phyloP scores from a whole-genome alignment of 2,113 vertebrate genomes.

The Arizona elegans region DNA sequence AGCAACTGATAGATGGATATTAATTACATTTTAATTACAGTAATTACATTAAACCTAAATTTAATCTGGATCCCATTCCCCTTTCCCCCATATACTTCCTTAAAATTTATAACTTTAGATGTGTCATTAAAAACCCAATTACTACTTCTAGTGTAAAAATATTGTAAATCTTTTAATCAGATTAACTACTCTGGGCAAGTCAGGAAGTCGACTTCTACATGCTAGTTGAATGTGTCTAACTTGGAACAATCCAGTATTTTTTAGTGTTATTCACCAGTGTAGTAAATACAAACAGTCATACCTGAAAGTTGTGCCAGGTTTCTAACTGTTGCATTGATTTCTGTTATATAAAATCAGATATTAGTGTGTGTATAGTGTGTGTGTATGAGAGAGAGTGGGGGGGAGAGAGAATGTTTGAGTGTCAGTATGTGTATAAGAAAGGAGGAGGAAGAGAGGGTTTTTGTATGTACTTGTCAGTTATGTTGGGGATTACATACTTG shows the following conservation, averaged over 20 bases:
- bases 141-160: not conserved
- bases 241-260: not conserved
- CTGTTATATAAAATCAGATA: slow-evolving; percentile 33
- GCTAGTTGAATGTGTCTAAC: not conserved
- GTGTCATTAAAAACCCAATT: not conserved
- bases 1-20: not conserved
- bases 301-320: not conserved
- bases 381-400: not conserved
- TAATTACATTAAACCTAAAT: not conserved
- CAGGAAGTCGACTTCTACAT: not conserved
- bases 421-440: not conserved
- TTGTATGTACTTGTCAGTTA: slow-evolving; percentile 66
- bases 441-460: slow-evolving; percentile 58
- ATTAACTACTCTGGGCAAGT: not conserved
- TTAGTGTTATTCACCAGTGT: not conserved
- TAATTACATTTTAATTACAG: not conserved
- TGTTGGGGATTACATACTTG: slow-evolving; percentile 75
- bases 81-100: not conserved
- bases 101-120: not conserved
- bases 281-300: fast-evolving
- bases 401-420: not conserved
- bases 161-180: not conserved
- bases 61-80: not conserved
- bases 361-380: not conserved
- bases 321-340: slow-evolving; percentile 31